Evolutionary conservation across 2,797 vertebrate species (phyloP).

Genomic region (Leontocebus nigricollis): DNA sequence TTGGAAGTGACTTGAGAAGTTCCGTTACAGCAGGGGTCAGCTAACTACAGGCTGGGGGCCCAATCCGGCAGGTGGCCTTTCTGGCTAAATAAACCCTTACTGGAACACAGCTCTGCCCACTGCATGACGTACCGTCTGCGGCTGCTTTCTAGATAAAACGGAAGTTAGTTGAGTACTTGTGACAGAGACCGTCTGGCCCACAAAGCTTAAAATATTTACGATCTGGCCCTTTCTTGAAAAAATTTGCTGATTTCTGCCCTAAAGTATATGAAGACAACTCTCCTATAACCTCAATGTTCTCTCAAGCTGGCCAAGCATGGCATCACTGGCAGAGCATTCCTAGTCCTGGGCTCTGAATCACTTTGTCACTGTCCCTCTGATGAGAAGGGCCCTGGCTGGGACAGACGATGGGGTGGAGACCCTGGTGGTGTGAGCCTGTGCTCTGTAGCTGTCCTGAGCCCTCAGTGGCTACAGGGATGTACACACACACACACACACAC

Average conservation of each 20-base stretch:
- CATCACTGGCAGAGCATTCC: fast-evolving
- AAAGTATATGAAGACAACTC: background rate
- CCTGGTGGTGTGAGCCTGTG: background rate
- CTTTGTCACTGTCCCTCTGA: background rate
- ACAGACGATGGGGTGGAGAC: fast-evolving
- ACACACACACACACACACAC: fast-evolving
- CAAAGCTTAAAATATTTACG: background rate
- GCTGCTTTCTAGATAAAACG: background rate
- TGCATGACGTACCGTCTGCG: fast-evolving
- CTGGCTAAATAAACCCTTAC: fast-evolving
- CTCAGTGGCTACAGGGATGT: fast-evolving
- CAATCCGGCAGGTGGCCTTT: fast-evolving
- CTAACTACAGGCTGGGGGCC: background rate
- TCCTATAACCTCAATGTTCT: background rate
- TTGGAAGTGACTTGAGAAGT: background rate
- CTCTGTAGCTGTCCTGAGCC: fast-evolving
- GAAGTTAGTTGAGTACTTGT: background rate
- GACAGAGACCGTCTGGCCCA: background rate
- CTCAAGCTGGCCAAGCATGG: background rate
- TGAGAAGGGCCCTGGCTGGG: background rate
- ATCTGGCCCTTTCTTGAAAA: background rate
- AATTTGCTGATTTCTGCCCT: background rate
- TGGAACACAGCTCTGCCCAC: fast-evolving
- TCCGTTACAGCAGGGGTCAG: background rate
- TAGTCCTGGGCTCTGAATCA: background rate